Percentiles rank a stretch among this genome's conserved stretches.
These are phyloP conservation scores for Cnemophilus loriae DNA, from an alignment of 2,113 vertebrate species.

Conservation along the genomic window DNA sequence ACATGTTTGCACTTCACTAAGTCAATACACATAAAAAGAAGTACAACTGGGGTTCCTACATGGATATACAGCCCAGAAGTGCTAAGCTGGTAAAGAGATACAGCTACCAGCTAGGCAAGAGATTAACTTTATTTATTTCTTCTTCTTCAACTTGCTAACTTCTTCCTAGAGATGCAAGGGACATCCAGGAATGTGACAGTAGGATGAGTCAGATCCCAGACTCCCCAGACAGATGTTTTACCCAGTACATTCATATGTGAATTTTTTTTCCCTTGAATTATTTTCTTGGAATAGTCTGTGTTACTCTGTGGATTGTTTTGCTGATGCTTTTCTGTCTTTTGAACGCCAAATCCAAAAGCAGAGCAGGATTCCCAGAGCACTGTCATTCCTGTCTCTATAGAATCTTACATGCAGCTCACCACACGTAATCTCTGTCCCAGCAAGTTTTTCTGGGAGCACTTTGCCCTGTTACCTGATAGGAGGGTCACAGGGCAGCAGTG, in stretches of 20 bases:
- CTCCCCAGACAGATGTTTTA: neutral
- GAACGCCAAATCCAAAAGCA: neutral
- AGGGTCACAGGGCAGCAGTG: neutral
- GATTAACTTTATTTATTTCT: neutral
- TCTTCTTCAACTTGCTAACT: neutral
- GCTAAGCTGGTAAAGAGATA: constrained; percentile 46
- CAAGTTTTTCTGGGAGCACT: neutral
- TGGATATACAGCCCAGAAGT: constrained; percentile 20
- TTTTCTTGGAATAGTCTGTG: neutral
- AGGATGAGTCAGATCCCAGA: neutral
- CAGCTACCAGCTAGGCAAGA: neutral
- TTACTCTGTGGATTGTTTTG: neutral
- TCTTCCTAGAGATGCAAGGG: neutral
- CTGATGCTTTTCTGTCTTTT: neutral
- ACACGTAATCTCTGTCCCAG: neutral
- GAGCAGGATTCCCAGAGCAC: neutral
- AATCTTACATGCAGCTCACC: accelerated
- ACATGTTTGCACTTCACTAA: constrained; percentile 75
- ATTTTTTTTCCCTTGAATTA: accelerated
- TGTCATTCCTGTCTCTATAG: neutral
- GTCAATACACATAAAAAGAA: constrained; percentile 74
- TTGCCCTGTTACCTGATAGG: neutral
- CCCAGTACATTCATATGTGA: neutral
- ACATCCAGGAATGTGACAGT: neutral
- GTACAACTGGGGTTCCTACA: constrained; percentile 55